Conservation (phyloP, 2,888 invertebrate genomes). For the Drosophila borborema region DNA sequence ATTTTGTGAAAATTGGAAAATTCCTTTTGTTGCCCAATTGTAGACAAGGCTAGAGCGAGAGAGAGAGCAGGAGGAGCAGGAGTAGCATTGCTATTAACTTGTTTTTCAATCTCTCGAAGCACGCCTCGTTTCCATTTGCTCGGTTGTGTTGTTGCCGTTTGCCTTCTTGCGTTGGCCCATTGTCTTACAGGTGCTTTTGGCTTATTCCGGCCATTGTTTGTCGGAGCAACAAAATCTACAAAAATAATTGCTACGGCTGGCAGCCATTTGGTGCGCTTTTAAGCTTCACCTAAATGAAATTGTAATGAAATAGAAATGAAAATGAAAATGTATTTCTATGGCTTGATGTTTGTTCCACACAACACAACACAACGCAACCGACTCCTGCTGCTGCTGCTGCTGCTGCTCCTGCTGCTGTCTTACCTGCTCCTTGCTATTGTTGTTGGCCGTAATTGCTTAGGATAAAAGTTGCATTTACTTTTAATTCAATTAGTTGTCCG, state of each 20-base stretch:
- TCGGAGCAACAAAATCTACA: conserved; percentile 66
- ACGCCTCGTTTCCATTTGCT: conserved; percentile 67
- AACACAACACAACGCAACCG: conserved; percentile 3
- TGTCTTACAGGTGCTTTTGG: conserved; percentile 77
- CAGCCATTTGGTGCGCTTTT: conserved; percentile 79
- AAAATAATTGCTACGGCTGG: conserved; percentile 79
- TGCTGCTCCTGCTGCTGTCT: conserved; percentile 17
- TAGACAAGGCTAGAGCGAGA: conserved; percentile 5
- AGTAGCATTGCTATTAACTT: conserved; percentile 72
- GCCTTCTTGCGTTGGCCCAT: conserved; percentile 58
- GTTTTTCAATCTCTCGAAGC: conserved; percentile 75
- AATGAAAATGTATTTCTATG: conserved; percentile 75
- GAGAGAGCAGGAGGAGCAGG: background rate
- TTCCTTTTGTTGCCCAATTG: conserved; percentile 61
- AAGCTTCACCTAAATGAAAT: conserved; percentile 80
- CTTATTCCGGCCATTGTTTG: conserved; percentile 70
- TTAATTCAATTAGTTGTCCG: conserved; percentile 75
- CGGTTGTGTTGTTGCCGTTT: conserved; percentile 43
- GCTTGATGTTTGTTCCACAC: conserved; percentile 72
- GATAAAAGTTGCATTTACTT: conserved; percentile 81
- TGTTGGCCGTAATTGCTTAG: conserved; percentile 67
- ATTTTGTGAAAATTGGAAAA: conserved; percentile 71
- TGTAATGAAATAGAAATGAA: conserved; percentile 76
- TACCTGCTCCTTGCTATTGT: conserved; percentile 21
- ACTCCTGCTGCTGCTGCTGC: background rate